A percentile compares a stretch with the other conserved stretches of the same genome.
These are phyloP conservation scores for Hyperoplus immaculatus DNA, from an alignment of 2,797 vertebrate genomes.

Conservation along the genomic window DNA sequence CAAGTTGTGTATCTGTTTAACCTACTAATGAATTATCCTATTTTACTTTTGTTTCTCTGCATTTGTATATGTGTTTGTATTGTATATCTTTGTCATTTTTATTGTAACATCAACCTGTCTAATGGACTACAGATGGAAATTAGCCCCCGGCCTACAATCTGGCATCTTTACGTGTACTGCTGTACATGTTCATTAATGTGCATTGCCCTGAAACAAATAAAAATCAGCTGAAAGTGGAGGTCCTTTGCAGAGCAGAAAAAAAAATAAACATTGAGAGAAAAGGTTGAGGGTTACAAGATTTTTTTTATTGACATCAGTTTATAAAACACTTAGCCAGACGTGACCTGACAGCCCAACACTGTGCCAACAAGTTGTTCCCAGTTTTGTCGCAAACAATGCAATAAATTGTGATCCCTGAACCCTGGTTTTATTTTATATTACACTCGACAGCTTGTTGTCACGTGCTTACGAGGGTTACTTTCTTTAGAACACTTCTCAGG, in stretches of 20 bases:
- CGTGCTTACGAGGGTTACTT: constrained; percentile 72
- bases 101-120: too few species aligned
- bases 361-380: constrained; percentile 58
- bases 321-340: constrained; percentile 45
- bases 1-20: too few species aligned
- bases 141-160: too few species aligned
- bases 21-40: too few species aligned
- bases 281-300: constrained; percentile 50
- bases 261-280: neutral
- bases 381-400: constrained; percentile 46
- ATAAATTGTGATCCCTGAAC: constrained; percentile 60
- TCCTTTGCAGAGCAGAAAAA: neutral
- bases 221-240: neutral
- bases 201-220: too few species aligned
- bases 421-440: constrained; percentile 52
- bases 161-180: too few species aligned
- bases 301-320: constrained; percentile 68
- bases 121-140: too few species aligned
- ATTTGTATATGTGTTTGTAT: too few species aligned
- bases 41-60: too few species aligned
- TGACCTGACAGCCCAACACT: constrained; percentile 32
- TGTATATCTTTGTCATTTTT: too few species aligned
- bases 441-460: constrained; percentile 72
- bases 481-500: constrained; percentile 66
- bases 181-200: too few species aligned